Evolutionary conservation across 1,140 invertebrate species (phyloP), one percentile per base, ranked within the genome.

Genomic region (Chironomus striatipennis): DNA sequence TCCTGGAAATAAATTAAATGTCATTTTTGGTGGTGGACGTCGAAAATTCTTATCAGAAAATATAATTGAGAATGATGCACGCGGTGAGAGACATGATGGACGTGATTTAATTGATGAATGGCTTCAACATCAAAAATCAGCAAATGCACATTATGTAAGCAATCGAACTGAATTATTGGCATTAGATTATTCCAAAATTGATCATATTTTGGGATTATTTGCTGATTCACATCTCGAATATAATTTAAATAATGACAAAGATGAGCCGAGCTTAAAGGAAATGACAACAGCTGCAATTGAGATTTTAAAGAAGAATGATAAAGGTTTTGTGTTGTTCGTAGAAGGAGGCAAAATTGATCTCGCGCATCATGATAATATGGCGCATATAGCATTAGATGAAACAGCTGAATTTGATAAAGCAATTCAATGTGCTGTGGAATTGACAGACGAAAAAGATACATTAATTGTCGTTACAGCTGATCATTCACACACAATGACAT

Each of bases 301-400:
- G 73, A 88, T 95, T 70, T 85, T 97, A 7, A 85, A 86, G 24
- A 90, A 90, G 77, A 93, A 93, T 81, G 83, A 89, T 9, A 88
- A 91, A 70, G 95, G 95, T 34, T 97, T 90, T 82, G 94, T 97
- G 79, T 83, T 97, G 10, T 91, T 97, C 78, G 91, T 96, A 6
- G 95, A 97, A 88, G 93, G 93, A 75, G 92, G 91, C 2, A 85
- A 90, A 78, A 95, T 95, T 75, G 93, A 95, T 78, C 91, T 92
- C 79, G 93, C 91, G 3, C 93, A 95, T 82, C 93, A 95, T 77
- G 89, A 89, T 77, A 92, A 91, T 77, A 91, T 90, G 77, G 91
- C 91, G 1, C 88, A 88, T 73, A 85, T 91, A 75, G 91, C 92
- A 0, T 80, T 94, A 5, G 91, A 92, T 78, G 93, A 94, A 80